Conservation (phyloP, 1,140 invertebrate species). For the Bradysia coprophila region DNA sequence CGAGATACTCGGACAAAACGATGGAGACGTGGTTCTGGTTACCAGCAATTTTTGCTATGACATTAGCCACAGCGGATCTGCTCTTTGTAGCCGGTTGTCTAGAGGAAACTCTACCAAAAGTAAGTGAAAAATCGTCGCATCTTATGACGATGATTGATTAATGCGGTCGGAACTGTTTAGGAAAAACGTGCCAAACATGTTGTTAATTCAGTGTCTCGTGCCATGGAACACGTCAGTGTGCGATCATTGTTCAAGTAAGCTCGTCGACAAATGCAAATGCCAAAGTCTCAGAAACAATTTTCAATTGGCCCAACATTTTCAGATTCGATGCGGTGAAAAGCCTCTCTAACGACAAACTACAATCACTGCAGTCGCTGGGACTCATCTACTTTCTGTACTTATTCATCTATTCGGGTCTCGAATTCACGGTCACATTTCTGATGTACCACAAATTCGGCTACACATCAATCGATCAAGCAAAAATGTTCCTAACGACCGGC, state of each 20-base stretch:
- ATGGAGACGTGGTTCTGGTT: conserved; percentile 55
- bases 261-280: neutral
- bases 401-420: conserved; percentile 91
- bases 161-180: conserved; percentile 26
- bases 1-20: conserved; percentile 41
- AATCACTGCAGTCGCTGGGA: conserved; percentile 54
- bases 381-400: conserved; percentile 86
- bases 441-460: conserved; percentile 87
- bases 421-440: conserved; percentile 95
- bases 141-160: no score
- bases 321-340: conserved; percentile 43
- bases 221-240: conserved; percentile 36
- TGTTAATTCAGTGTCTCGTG: conserved; percentile 44
- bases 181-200: conserved; percentile 45
- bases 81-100: conserved; percentile 56
- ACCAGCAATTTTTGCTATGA: conserved; percentile 74
- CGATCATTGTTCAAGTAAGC: conserved; percentile 7
- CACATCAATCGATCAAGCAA: conserved; percentile 89
- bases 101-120: conserved; percentile 68
- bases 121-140: conserved; percentile 15
- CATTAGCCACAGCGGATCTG: conserved; percentile 59
- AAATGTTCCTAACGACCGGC: conserved; percentile 93
- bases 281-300: no score
- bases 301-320: no score
- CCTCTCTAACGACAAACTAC: conserved; percentile 32